These are phyloP conservation scores for Chaetophractus vellerosus DNA, from an alignment of 2,797 vertebrate species.

Conservation along the genomic window DNA sequence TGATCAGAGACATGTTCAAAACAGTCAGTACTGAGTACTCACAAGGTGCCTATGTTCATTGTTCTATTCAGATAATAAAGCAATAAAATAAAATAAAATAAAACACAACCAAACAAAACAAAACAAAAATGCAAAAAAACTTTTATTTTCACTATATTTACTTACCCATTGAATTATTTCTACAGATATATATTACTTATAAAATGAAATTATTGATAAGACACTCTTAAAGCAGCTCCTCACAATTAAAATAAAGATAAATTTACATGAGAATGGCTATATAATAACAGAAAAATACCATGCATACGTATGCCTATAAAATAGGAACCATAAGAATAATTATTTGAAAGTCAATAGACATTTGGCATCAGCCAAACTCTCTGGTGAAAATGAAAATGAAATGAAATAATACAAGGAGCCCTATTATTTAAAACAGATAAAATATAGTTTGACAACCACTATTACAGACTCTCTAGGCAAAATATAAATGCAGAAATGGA, in stretches of 20 bases:
- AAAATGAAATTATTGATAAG: slow-evolving; percentile 26
- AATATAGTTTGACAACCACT: not conserved
- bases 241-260: slow-evolving; percentile 7
- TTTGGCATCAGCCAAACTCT: not conserved
- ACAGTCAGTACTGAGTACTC: too few species aligned
- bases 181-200: not conserved
- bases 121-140: not conserved
- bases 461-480: not conserved
- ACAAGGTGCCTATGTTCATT: not conserved
- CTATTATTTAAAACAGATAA: not conserved
- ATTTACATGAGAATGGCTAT: not conserved
- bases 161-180: not conserved
- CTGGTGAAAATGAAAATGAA: not conserved
- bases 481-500: not conserved
- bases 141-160: not conserved
- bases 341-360: not conserved
- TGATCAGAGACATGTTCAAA: not conserved
- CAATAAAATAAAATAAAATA: not conserved
- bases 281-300: not conserved
- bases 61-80: not conserved
- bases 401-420: not conserved
- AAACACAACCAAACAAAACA: too few species aligned
- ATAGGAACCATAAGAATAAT: not conserved
- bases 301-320: not conserved
- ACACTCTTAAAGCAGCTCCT: not conserved